These are phyloP conservation scores for Cephalotes varians DNA, from an alignment of 2,888 invertebrate species.

Conservation along the genomic window DNA sequence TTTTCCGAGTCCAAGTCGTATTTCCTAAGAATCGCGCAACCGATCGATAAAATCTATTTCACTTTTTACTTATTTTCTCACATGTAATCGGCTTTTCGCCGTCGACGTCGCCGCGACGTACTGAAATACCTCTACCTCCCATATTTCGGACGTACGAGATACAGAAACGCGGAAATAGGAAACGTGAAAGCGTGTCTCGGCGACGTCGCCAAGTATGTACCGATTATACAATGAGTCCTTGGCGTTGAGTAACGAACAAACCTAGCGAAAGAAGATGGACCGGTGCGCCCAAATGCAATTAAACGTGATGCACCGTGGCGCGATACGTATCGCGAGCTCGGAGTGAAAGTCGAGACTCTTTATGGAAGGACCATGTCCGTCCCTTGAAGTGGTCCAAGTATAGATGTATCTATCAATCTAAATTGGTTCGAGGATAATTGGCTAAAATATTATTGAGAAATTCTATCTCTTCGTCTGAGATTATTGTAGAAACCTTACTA, in stretches of 20 bases:
- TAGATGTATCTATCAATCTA: neutral
- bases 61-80: neutral
- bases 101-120: neutral
- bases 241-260: constrained; percentile 78
- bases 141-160: constrained; percentile 30
- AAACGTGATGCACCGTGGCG: constrained; percentile 53
- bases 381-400: constrained; percentile 24
- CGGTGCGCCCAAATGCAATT: constrained; percentile 63
- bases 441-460: neutral
- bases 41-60: constrained; percentile 7
- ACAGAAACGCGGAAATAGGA: constrained; percentile 69
- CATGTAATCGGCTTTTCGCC: neutral
- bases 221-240: constrained; percentile 80
- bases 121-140: neutral
- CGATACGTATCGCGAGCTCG: constrained; percentile 48
- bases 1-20: neutral
- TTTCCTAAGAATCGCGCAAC: neutral
- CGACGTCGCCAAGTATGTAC: constrained; percentile 70
- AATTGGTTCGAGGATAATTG: constrained; percentile 11
- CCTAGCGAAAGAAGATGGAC: constrained; percentile 35
- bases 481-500: neutral
- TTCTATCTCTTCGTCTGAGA: neutral
- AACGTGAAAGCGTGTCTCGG: constrained; percentile 67
- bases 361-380: constrained; percentile 56
- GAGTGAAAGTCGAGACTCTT: constrained; percentile 68